Evolutionary conservation across 2,113 vertebrate species (phyloP).

Genomic region (Melanotaenia duboulayi): DNA sequence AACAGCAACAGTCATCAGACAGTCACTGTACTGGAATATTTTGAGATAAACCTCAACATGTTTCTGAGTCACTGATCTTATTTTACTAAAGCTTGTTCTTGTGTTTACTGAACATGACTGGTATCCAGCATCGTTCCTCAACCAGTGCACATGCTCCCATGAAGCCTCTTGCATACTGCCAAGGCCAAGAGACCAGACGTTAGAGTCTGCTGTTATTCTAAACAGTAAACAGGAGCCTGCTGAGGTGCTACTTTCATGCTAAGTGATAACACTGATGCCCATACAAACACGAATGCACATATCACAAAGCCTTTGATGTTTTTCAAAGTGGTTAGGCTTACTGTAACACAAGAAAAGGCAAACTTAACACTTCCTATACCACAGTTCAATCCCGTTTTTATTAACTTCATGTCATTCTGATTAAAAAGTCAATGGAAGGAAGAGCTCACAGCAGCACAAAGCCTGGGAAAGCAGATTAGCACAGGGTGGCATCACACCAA

Average conservation of each 20-base stretch:
- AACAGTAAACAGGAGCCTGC: slow-evolving; percentile 60
- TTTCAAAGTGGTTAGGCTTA: slow-evolving; percentile 17
- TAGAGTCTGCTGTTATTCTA: slow-evolving; percentile 39
- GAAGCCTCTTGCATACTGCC: slow-evolving; percentile 24
- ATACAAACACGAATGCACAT: slow-evolving; percentile 23
- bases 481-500: slow-evolving; percentile 39
- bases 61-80: not conserved
- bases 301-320: slow-evolving; percentile 9
- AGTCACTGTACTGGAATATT: no score
- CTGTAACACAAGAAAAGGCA: not conserved
- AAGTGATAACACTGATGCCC: slow-evolving; percentile 29
- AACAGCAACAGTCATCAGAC: no score
- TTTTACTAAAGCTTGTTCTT: not conserved
- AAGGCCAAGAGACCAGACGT: slow-evolving; percentile 61
- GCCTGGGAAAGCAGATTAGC: slow-evolving; percentile 53
- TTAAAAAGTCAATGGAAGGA: slow-evolving; percentile 34
- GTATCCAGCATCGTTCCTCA: not conserved
- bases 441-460: slow-evolving; percentile 30
- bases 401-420: slow-evolving; percentile 31
- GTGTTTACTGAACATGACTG: slow-evolving; percentile 1
- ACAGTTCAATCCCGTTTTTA: slow-evolving; percentile 21
- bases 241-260: slow-evolving; percentile 45
- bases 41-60: not conserved
- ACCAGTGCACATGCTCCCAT: slow-evolving; percentile 17
- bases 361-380: slow-evolving; percentile 19